Evolutionary conservation across 2,113 vertebrate species (phyloP), one percentile per base, ranked within the genome.

Genomic region (Thunnus maccoyii): DNA sequence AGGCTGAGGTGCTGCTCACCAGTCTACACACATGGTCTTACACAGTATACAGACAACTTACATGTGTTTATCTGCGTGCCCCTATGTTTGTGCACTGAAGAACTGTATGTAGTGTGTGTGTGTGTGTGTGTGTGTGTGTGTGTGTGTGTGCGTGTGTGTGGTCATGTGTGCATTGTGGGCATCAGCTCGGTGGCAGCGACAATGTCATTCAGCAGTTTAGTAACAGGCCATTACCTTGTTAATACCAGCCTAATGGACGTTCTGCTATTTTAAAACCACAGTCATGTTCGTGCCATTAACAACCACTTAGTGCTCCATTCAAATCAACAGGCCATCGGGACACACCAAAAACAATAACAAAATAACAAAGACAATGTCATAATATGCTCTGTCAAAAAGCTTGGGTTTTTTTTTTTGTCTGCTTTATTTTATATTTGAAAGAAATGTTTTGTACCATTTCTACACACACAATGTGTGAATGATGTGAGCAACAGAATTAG

Each of bases 171-270:
- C 50, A 22, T 48, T 22, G 70, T 16, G 14, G 64, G 68, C 80
- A 88, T 80, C 86, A 60, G 82, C 79, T 69, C 83, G 44, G 78
- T 64, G 27, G 85, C 79, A 77, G 86, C 84, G 22, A 87, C 91
- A 94, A 94, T 92, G 94, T 94, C 92, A 90, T 93, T 92, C 93
- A 91, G 87, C 92, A 94, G 91, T 96, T 96, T 96, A 96, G 95
- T 93, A 96, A 96, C 95, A 96, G 95, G 89, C 94, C 95, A 96
- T 97, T 96, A 96, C 88, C 92, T 94, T 86, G 91, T 93, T 96
- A 96, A 97, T 97, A 95, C 94, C 82, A 94, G 92, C 80, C 91
- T 95, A 96, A 96, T 96, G 95, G 94, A 92, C 84, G 90, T 93
- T 91, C 93, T 92, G 94, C 96, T 96, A 95, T 96, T 96, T 96